Evolutionary conservation across 2,797 vertebrate genomes (phyloP), one percentile per base, ranked within the genome.

Genomic region (Gymnopithys bicolor): DNA sequence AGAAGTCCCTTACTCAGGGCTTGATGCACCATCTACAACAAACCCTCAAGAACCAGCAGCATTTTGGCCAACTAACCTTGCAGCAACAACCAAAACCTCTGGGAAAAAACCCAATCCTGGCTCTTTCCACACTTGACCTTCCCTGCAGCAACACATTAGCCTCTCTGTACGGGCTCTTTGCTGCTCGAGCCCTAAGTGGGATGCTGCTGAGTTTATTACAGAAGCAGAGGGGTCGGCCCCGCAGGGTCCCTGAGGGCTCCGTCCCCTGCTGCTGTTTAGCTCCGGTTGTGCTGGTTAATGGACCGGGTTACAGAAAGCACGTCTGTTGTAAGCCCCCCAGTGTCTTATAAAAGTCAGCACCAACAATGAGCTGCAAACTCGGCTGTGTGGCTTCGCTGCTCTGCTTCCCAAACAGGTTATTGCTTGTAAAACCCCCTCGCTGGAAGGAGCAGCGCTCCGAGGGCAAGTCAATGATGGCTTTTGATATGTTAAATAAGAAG

Each of bases 301-400:
- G 94, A 95, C 93, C 92, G 84, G 60, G 52, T 93, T 80, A 87
- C 87, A 92, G 52, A 94, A 91, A 74, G 49, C 91, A 74, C 0
- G 16, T 19, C 90, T 89, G 82, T 4, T 84, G 84, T 19, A 19
- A 95, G 63, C 84, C 89, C 85, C 84, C 1, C 27, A 24, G 76
- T 30, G 69, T 51, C 93, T 96, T 90, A 85, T 96, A 95, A 96
- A 96, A 96, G 58, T 23, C 93, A 95, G 75, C 24, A 37, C 63
- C 67, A 56, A 35, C 62, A 67, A 58, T 6, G 21, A 85, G 74
- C 85, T 30, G 1, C 37, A 23, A 94, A 76, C 66, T 30, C 4
- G 79, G 92, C 94, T 2, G 41, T 3, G 32, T 13, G 39, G 84
- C 87, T 87, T 53, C 70, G 0, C 74, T 43, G 73, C 94, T 51